Percentiles rank a stretch among this genome's conserved stretches.
These are phyloP conservation scores for Catharus ustulatus DNA, from an alignment of 2,797 vertebrate species.

Conservation along the genomic window DNA sequence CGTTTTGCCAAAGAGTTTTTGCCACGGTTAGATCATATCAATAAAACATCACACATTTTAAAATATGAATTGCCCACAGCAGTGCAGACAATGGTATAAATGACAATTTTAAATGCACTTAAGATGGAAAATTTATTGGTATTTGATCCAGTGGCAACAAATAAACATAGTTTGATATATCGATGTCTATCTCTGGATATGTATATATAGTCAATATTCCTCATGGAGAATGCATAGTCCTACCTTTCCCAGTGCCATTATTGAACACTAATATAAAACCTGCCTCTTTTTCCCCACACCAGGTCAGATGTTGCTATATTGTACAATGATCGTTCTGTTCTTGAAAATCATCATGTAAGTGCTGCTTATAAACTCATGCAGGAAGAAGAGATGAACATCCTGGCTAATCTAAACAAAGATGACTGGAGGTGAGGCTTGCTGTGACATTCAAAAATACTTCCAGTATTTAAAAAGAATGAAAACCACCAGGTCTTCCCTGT, in stretches of 20 bases:
- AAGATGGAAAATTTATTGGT: neutral
- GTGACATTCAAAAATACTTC: neutral
- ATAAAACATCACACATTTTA: neutral
- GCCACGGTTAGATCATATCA: neutral
- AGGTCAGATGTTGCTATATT: constrained; percentile 96
- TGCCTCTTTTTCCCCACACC: neutral
- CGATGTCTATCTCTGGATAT: too few species aligned
- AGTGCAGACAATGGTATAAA: neutral
- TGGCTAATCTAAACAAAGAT: constrained; percentile 93
- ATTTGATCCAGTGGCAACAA: neutral
- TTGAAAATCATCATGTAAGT: constrained; percentile 97
- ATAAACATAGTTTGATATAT: neutral
- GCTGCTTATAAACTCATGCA: constrained; percentile 97
- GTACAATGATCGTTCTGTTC: constrained; percentile 96
- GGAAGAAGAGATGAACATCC: constrained; percentile 98
- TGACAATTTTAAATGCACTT: neutral
- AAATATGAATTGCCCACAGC: neutral
- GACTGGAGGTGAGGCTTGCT: constrained; percentile 90
- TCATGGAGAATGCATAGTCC: neutral
- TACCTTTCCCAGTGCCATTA: neutral
- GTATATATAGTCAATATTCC: neutral
- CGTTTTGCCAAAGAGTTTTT: neutral
- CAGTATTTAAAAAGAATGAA: neutral
- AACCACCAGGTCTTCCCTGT: neutral
- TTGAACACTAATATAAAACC: neutral